Evolutionary conservation across 2,888 invertebrate genomes (phyloP).

Genomic region (Mimumesa dahlbomi): DNA sequence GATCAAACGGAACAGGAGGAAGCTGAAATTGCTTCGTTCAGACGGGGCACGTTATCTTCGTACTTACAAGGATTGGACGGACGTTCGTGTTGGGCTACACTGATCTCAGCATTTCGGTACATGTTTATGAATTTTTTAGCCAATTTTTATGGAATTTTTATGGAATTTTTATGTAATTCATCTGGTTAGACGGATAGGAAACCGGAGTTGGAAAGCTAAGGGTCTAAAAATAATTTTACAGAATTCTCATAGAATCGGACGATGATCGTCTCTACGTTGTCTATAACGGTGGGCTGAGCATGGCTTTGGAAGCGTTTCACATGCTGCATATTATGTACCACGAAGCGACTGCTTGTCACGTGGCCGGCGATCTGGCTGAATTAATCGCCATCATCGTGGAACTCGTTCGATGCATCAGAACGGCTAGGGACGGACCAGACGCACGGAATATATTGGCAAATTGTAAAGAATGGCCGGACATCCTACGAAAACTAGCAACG

Average conservation of each 20-base stretch:
- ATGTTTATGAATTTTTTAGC: conserved; percentile 5
- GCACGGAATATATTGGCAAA: conserved; percentile 85
- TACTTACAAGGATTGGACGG: conserved; percentile 94
- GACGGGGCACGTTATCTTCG: conserved; percentile 92
- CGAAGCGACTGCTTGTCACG: conserved; percentile 94
- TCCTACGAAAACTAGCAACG: conserved; percentile 92
- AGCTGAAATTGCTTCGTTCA: conserved; percentile 91
- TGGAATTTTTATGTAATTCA: too few species aligned
- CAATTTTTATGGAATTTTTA: neutral
- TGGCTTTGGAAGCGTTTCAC: conserved; percentile 89
- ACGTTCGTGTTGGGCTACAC: conserved; percentile 95
- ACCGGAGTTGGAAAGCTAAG: too few species aligned
- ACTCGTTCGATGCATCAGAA: conserved; percentile 86
- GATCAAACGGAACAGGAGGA: conserved; percentile 89
- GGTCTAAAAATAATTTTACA: conserved; percentile 64
- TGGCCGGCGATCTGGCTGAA: conserved; percentile 91
- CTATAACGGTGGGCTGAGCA: conserved; percentile 91
- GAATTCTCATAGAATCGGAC: conserved; percentile 93
- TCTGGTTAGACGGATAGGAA: too few species aligned
- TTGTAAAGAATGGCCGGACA: conserved; percentile 94
- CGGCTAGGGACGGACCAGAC: conserved; percentile 86
- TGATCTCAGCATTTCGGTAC: conserved; percentile 89
- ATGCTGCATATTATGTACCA: conserved; percentile 96
- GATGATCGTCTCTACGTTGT: conserved; percentile 94
- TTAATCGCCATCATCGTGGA: conserved; percentile 90